Conservation (phyloP, 2,797 vertebrate species). For the Danio aesculapii region DNA sequence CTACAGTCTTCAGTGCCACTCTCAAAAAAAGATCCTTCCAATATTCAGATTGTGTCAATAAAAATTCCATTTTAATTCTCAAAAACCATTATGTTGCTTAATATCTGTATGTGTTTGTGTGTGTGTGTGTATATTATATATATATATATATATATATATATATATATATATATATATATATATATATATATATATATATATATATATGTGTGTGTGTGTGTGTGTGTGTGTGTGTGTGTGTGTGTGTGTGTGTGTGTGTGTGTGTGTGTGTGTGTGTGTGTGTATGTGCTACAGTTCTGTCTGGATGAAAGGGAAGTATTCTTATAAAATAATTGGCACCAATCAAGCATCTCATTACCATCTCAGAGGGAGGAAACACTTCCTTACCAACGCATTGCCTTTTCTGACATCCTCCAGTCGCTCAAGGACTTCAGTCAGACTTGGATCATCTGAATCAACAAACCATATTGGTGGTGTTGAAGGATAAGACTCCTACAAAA, state of each 20-base stretch:
- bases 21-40: neutral
- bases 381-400: conserved; percentile 90
- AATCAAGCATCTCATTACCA: neutral
- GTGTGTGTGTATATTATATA: too few relatives aligned
- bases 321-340: too few relatives aligned
- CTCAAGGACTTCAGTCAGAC: conserved; percentile 93
- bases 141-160: too few relatives aligned
- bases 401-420: conserved; percentile 93
- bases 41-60: neutral
- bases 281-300: neutral
- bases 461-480: conserved; percentile 98
- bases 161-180: too few relatives aligned
- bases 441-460: conserved; percentile 98
- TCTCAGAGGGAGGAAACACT: neutral
- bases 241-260: too few relatives aligned
- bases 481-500: conserved; percentile 91
- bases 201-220: too few relatives aligned
- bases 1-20: neutral
- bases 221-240: too few relatives aligned
- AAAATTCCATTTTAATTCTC: neutral
- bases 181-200: too few relatives aligned
- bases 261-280: too few relatives aligned
- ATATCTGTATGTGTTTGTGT: neutral
- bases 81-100: neutral
- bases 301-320: too few relatives aligned